Percentiles rank a stretch among this genome's conserved stretches.
Conservation (phyloP, 2,888 invertebrate genomes). For the Tineola bisselliella region DNA sequence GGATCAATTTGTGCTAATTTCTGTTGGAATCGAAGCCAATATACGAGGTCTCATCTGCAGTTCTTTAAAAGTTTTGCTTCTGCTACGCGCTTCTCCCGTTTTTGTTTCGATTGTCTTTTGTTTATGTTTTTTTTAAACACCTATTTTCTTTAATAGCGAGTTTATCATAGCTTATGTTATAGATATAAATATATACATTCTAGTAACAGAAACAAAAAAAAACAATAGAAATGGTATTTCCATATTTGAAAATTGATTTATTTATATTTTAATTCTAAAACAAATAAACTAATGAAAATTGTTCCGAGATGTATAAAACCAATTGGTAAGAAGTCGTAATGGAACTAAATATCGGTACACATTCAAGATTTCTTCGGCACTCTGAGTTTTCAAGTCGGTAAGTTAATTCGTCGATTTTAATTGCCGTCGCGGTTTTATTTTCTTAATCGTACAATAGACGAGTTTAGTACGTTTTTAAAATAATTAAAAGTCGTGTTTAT, state of each 20-base stretch:
- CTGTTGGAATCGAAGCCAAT: not conserved
- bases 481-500: too few species aligned
- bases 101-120: not conserved
- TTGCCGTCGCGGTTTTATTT: not conserved
- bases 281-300: too few species aligned
- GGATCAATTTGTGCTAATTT: not conserved
- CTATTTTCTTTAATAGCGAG: too few species aligned
- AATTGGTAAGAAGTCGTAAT: not conserved
- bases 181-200: too few species aligned
- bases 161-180: too few species aligned
- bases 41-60: conserved; percentile 1
- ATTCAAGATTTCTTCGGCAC: not conserved
- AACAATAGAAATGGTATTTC: too few species aligned
- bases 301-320: not conserved
- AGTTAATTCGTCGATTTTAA: conserved; percentile 7
- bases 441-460: not conserved
- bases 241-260: too few species aligned
- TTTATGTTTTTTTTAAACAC: not conserved
- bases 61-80: not conserved
- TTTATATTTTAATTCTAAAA: too few species aligned
- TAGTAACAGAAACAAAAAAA: too few species aligned
- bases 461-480: not conserved
- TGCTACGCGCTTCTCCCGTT: not conserved
- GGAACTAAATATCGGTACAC: not conserved
- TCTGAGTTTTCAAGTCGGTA: not conserved